These are phyloP conservation scores for Gopherus evgoodei DNA, from an alignment of 2,113 vertebrate species.

Conservation along the genomic window DNA sequence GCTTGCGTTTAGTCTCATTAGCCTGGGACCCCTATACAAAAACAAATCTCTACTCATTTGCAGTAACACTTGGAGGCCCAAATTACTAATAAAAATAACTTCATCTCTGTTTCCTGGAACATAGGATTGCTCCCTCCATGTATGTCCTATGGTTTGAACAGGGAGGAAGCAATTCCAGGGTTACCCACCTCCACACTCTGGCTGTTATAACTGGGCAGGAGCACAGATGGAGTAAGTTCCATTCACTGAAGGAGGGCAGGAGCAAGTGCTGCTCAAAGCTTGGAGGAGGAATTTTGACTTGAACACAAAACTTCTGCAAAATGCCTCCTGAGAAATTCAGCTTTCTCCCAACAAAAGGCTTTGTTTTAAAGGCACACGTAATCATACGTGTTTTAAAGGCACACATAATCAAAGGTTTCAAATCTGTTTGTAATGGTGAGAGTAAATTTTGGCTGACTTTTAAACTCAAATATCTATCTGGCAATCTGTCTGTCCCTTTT, in stretches of 20 bases:
- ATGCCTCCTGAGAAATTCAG: too few species aligned
- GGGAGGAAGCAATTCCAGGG: neutral
- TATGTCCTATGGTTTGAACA: neutral
- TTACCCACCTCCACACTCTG: neutral
- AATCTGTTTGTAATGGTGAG: too few species aligned
- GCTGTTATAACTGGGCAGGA: too few species aligned
- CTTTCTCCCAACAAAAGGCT: too few species aligned
- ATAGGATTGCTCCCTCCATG: neutral
- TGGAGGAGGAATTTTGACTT: too few species aligned
- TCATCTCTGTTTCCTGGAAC: rapidly evolving
- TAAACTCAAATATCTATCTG: neutral
- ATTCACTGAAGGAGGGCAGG: too few species aligned
- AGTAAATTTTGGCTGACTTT: neutral
- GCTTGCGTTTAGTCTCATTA: neutral
- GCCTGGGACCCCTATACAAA: neutral
- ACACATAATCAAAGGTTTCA: too few species aligned
- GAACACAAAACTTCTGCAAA: too few species aligned
- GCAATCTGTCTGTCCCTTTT: neutral
- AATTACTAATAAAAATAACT: neutral
- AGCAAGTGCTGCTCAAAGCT: too few species aligned
- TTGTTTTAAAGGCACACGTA: too few species aligned
- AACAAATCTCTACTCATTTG: neutral
- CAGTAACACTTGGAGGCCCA: neutral
- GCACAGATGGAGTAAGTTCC: too few species aligned
- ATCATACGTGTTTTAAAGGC: too few species aligned